phyloP scores from a whole-genome alignment of 2,888 invertebrate genomes.

The Drosophila longiperda region DNA sequence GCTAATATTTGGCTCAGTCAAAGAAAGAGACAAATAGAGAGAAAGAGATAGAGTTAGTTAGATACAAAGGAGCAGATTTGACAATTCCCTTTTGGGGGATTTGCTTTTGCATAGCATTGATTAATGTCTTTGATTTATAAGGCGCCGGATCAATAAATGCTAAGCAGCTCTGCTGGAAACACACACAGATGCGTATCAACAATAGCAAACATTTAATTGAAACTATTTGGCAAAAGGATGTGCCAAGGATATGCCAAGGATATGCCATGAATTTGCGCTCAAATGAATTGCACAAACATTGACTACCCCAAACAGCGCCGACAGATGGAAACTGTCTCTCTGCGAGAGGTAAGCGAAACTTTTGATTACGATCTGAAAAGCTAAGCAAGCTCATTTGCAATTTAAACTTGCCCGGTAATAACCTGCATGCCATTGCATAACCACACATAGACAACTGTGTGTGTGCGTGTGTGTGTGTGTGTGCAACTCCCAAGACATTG shows the following conservation, averaged over 20 bases:
- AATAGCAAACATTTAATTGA: constrained; percentile 66
- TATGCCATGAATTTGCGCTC: constrained; percentile 20
- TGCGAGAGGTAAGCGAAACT: constrained; percentile 30
- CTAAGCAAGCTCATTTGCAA: constrained; percentile 54
- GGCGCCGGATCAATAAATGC: constrained; percentile 48
- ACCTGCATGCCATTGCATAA: constrained; percentile 30
- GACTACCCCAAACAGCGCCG: constrained; percentile 1
- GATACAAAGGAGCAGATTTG: constrained; percentile 32
- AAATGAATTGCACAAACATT: constrained; percentile 61
- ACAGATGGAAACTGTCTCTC: constrained; percentile 13
- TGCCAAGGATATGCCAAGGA: constrained; percentile 15
- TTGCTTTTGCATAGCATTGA: constrained; percentile 52
- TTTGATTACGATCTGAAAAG: constrained; percentile 55
- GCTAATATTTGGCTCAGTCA: constrained; percentile 59
- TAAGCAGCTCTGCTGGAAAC: constrained; percentile 18
- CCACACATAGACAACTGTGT: background rate
- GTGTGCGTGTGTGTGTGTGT: background rate
- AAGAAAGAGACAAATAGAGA: constrained; percentile 5
- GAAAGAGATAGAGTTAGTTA: too few relatives aligned
- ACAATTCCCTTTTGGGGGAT: constrained; percentile 39
- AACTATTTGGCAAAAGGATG: constrained; percentile 33
- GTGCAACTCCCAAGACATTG: constrained; percentile 44
- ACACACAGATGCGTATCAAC: constrained; percentile 50
- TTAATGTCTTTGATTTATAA: constrained; percentile 63
- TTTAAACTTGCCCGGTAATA: constrained; percentile 52